Base-by-base conservation (phyloP, 1,140 invertebrate species). In the Phocides pigmalion region DNA sequence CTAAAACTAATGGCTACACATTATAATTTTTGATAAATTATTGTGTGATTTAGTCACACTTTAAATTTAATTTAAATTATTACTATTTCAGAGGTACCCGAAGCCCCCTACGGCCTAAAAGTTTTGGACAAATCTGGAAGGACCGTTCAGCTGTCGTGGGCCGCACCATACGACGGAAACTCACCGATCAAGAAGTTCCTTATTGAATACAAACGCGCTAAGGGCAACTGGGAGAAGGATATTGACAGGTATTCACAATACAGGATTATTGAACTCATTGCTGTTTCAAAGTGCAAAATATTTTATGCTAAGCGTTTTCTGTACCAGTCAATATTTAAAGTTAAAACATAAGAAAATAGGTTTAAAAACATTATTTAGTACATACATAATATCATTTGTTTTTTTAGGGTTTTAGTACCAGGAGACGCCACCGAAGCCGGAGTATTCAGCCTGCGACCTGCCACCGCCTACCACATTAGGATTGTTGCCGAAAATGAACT, bases 401-500 rank as follows among this genome's bases (percentile, higher is more conserved):
- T 50, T 77, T 72, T 58, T 82, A 93, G 96, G 69, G 96, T 97
- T 47, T 93, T 97, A 37, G 96, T 97, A 9, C 96, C 97, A 32
- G 96, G 96, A 42, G 94, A 96, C 62, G 95, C 97, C 72, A 97
- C 96, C 53, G 95, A 97, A 87, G 97, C 97, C 47, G 96, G 96
- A 56, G 97, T 98, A 2, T 96, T 96, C 75, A 97, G 97, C 82
- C 92, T 99, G 0, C 94, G 96, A 78, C 98, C 98, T 11, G 97
- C 98, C 1, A 98, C 96, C 0, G 96, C 97, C 1, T 99, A 99
- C 82, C 96, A 98, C 75, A 94, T 99, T 59, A 93, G 98, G 53
- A 97, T 99, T 66, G 95, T 98, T 5, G 98, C 98, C 66, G 97
- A 98, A 91, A 99, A 99, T 84, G 96, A 97, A 88, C 96, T 99